Evolutionary conservation across 1,140 invertebrate species (phyloP).

Genomic region (Telenomus remus): DNA sequence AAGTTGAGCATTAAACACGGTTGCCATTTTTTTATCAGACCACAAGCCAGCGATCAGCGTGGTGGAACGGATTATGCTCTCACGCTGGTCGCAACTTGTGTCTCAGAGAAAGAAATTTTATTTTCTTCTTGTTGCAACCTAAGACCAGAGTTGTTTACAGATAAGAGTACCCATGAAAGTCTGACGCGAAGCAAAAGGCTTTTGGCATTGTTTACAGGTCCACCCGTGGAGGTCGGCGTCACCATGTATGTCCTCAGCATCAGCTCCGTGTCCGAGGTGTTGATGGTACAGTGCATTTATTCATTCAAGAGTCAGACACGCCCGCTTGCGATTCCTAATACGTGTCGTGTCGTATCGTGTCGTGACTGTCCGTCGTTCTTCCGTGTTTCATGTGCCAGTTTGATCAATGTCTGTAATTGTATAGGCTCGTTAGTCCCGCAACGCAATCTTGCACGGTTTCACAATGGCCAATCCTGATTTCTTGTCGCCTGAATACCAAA

Average conservation of each 20-base stretch:
- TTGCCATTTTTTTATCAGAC: slow-evolving; percentile 2
- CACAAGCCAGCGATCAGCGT: slow-evolving; percentile 17
- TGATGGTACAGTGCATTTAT: slow-evolving; percentile 88
- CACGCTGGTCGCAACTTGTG: slow-evolving; percentile 17
- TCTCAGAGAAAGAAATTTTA: neutral
- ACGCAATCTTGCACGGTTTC: neutral
- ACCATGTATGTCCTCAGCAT: slow-evolving; percentile 99
- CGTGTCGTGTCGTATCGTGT: slow-evolving; percentile 55
- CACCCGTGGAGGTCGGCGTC: slow-evolving; percentile 95
- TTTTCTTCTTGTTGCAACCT: slow-evolving; percentile 6
- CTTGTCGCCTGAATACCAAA: no score
- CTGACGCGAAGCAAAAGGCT: slow-evolving; percentile 71
- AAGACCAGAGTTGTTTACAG: slow-evolving; percentile 22
- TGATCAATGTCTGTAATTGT: slow-evolving; percentile 2
- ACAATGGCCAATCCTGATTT: no score
- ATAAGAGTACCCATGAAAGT: slow-evolving; percentile 62
- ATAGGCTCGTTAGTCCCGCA: neutral
- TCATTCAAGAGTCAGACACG: slow-evolving; percentile 66
- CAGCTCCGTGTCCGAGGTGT: slow-evolving; percentile 98
- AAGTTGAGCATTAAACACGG: slow-evolving; percentile 11
- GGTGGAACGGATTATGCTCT: neutral
- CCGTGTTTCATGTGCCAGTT: slow-evolving; percentile 49
- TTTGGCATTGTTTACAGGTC: slow-evolving; percentile 86
- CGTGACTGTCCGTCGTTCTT: slow-evolving; percentile 39
- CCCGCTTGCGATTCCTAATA: slow-evolving; percentile 56